A percentile compares a stretch with the other conserved stretches of the same genome.
These are phyloP conservation scores for Leucophenga varia DNA, from an alignment of 1,140 invertebrate species.

Conservation along the genomic window DNA sequence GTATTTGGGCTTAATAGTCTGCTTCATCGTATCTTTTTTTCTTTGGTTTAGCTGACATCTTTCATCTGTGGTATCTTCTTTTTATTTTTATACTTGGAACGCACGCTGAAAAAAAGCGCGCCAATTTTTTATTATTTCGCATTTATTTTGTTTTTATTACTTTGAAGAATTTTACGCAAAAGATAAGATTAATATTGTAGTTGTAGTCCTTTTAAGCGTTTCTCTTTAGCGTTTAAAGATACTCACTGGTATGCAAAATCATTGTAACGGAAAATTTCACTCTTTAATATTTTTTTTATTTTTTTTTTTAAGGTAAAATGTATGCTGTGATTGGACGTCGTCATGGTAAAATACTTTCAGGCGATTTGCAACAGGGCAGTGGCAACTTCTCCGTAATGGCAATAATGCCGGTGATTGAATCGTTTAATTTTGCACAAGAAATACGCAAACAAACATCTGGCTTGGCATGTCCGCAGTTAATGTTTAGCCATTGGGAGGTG, in stretches of 20 bases:
- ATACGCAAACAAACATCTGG: constrained; percentile 94
- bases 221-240: too few species aligned
- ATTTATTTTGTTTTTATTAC: constrained; percentile 1
- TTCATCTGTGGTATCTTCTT: too few species aligned
- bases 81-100: constrained; percentile 3
- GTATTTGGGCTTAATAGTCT: neutral
- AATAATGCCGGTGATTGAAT: constrained; percentile 91
- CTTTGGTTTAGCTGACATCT: too few species aligned
- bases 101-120: constrained; percentile 40
- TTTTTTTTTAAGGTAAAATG: constrained; percentile 72
- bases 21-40: too few species aligned
- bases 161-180: too few species aligned
- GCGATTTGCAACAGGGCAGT: constrained; percentile 85
- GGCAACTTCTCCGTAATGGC: constrained; percentile 88
- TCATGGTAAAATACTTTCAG: constrained; percentile 84
- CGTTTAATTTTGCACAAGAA: constrained; percentile 92
- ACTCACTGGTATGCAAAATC: neutral
- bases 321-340: constrained; percentile 88
- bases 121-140: constrained; percentile 42
- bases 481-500: constrained; percentile 98
- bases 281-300: constrained; percentile 13
- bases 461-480: constrained; percentile 89
- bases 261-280: neutral
- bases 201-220: constrained; percentile 24
- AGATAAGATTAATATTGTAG: constrained; percentile 47